phyloP scores from a whole-genome alignment of 2,113 vertebrate genomes.

The Buteo buteo region DNA sequence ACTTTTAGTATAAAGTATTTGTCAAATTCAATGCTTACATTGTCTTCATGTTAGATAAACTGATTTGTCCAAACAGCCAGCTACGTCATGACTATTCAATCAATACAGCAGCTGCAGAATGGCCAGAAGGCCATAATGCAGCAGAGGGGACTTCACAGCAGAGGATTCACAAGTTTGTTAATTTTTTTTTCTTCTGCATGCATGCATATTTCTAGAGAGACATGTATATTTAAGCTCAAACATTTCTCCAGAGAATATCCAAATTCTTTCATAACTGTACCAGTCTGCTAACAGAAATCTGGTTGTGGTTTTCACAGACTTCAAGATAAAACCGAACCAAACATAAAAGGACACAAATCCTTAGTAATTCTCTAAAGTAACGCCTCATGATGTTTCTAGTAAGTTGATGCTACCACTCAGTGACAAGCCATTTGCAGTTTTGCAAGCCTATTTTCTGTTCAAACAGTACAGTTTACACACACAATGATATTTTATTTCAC shows the following conservation, averaged over 20 bases:
- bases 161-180: background rate
- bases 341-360: background rate
- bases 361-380: background rate
- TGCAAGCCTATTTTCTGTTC: conserved; percentile 34
- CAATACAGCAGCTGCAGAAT: conserved; percentile 22
- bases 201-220: background rate
- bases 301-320: background rate
- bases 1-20: background rate
- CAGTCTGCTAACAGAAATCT: background rate
- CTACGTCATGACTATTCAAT: conserved; percentile 4
- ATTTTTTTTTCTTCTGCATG: background rate
- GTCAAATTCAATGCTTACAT: conserved; percentile 6
- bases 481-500: conserved; percentile 26
- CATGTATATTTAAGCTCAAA: background rate
- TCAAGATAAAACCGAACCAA: background rate
- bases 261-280: background rate
- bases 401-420: background rate
- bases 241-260: background rate
- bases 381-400: conserved; percentile 13
- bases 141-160: background rate
- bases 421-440: background rate
- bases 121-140: background rate
- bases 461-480: background rate
- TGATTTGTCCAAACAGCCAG: conserved; percentile 2
- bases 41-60: background rate